Conservation (phyloP, 2,888 invertebrate species). For the Sarcophaga rosellei region DNA sequence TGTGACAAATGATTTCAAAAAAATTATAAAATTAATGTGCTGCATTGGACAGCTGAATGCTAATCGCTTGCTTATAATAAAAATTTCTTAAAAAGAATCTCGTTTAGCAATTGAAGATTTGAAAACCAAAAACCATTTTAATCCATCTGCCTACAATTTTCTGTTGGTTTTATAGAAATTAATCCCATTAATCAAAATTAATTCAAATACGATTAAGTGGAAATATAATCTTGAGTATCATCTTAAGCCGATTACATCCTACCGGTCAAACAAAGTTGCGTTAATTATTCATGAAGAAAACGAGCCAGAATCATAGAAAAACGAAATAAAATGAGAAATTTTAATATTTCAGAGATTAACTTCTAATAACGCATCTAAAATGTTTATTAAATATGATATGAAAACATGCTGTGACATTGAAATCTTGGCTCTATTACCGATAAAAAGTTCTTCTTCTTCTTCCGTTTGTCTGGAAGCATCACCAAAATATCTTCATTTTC, state of each 20-base stretch:
- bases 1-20: too few relatives aligned
- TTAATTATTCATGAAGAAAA: background rate
- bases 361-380: conserved; percentile 15
- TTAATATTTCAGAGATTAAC: conserved; percentile 37
- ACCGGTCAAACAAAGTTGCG: background rate
- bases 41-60: too few relatives aligned
- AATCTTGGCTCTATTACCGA: conserved; percentile 56
- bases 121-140: background rate
- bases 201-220: background rate
- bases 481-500: conserved; percentile 21
- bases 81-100: too few relatives aligned
- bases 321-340: conserved; percentile 32
- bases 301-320: background rate
- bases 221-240: conserved; percentile 20
- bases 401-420: conserved; percentile 62
- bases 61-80: too few relatives aligned
- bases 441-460: conserved; percentile 28
- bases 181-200: conserved; percentile 33
- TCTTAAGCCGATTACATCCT: conserved; percentile 19
- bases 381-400: conserved; percentile 24
- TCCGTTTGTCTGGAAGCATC: background rate
- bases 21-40: too few relatives aligned
- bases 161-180: background rate
- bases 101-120: too few relatives aligned
- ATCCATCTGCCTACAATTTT: background rate